Evolutionary conservation across 2,113 vertebrate species (phyloP).

Genomic region (Pithys albifrons): DNA sequence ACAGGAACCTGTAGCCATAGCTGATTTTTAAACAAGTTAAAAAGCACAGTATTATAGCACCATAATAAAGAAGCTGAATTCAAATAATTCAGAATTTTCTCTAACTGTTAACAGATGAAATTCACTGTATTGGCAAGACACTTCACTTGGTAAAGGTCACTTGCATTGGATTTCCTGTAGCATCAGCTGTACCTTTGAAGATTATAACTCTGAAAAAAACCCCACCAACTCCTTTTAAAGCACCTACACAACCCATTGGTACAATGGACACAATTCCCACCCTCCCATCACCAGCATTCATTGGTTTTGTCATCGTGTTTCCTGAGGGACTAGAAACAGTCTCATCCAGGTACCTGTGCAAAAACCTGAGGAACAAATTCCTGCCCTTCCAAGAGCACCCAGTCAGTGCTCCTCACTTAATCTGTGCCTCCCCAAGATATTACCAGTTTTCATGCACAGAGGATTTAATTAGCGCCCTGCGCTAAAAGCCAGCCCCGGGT

Average conservation of each 20-base stretch:
- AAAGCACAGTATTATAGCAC: not conserved
- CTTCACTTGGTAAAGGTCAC: not conserved
- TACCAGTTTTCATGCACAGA: not conserved
- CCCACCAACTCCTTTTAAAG: not conserved
- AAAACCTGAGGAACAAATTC: not conserved
- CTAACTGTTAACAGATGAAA: not conserved
- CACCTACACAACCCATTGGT: not conserved
- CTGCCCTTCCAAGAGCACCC: not conserved
- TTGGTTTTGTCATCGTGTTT: not conserved
- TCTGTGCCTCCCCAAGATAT: not conserved
- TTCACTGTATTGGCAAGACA: not conserved
- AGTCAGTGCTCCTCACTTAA: not conserved
- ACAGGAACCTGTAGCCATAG: not conserved
- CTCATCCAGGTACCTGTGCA: not conserved
- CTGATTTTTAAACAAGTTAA: not conserved
- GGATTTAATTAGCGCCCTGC: constrained; percentile 40
- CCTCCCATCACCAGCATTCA: not conserved
- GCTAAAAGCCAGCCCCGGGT: constrained; percentile 41
- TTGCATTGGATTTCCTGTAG: not conserved
- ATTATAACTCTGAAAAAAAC: not conserved
- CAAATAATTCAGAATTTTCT: not conserved
- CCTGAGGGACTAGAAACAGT: not conserved
- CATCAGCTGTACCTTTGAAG: not conserved
- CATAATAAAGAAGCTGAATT: not conserved
- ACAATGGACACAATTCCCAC: not conserved